A percentile compares a stretch with the other conserved stretches of the same genome.
These are phyloP conservation scores for Propithecus perrieri DNA, from an alignment of 2,797 vertebrate species.

Conservation along the genomic window DNA sequence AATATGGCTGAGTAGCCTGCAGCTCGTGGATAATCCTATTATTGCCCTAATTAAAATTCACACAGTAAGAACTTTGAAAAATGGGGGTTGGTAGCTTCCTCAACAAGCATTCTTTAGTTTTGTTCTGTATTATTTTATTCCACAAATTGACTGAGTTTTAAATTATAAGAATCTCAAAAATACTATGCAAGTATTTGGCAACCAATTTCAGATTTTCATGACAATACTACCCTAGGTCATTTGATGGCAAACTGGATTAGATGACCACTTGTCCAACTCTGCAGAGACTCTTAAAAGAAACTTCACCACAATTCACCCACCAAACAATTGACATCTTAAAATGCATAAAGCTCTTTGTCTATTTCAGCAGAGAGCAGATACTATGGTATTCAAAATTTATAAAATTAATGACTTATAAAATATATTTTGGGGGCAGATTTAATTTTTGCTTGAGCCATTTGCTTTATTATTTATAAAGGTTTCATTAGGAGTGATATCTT, in stretches of 20 bases:
- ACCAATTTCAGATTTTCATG: neutral
- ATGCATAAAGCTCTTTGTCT: neutral
- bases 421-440: neutral
- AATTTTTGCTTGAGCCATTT: neutral
- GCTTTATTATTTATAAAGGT: neutral
- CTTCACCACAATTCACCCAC: neutral
- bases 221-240: neutral
- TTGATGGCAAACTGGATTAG: neutral
- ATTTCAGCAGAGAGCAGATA: neutral
- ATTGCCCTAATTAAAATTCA: constrained; percentile 78
- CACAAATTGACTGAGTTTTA: neutral
- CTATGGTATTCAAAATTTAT: neutral
- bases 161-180: constrained; percentile 10
- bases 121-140: neutral
- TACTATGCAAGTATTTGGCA: neutral
- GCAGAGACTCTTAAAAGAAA: neutral
- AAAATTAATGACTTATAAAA: neutral
- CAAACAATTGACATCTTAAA: neutral
- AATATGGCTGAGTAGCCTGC: constrained; percentile 52
- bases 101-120: constrained; percentile 33
- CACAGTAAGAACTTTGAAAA: constrained; percentile 19
- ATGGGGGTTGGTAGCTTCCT: constrained; percentile 12
- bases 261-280: neutral
- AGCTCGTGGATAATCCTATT: constrained; percentile 64
- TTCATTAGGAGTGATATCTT: neutral